These are phyloP conservation scores for Battus philenor DNA, from an alignment of 1,140 invertebrate species.

Conservation along the genomic window DNA sequence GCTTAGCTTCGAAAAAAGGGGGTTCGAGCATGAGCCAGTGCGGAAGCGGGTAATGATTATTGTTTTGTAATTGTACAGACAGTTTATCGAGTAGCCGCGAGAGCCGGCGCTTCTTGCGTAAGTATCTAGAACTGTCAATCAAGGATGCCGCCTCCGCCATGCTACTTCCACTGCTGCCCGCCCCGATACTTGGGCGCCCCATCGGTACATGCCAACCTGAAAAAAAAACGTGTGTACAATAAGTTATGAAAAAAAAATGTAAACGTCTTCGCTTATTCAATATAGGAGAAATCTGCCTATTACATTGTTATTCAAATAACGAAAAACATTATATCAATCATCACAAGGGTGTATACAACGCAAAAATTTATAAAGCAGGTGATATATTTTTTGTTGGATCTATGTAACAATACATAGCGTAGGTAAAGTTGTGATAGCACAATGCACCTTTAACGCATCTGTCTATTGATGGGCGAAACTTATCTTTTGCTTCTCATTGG, in stretches of 20 bases:
- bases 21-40: slow-evolving; percentile 42
- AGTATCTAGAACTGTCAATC: slow-evolving; percentile 38
- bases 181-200: slow-evolving; percentile 29
- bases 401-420: slow-evolving; percentile 31
- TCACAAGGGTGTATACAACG: too few species aligned
- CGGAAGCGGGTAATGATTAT: slow-evolving; percentile 49
- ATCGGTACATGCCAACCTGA: slow-evolving; percentile 51
- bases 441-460: slow-evolving; percentile 53
- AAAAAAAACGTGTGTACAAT: too few species aligned
- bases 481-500: slow-evolving; percentile 51
- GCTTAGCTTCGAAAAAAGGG: slow-evolving; percentile 59
- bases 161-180: slow-evolving; percentile 40
- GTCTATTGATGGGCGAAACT: slow-evolving; percentile 41
- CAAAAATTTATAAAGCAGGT: slow-evolving; percentile 23
- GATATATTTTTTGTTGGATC: slow-evolving; percentile 29
- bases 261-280: too few species aligned
- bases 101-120: slow-evolving; percentile 48
- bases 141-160: slow-evolving; percentile 42
- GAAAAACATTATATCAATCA: too few species aligned
- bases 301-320: too few species aligned
- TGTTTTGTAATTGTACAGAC: slow-evolving; percentile 50
- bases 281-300: too few species aligned
- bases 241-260: too few species aligned
- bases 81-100: slow-evolving; percentile 57
- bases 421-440: slow-evolving; percentile 40